Evolutionary conservation across 2,888 invertebrate species (phyloP), one percentile per base, ranked within the genome.

Genomic region (Nomada lathburiana): DNA sequence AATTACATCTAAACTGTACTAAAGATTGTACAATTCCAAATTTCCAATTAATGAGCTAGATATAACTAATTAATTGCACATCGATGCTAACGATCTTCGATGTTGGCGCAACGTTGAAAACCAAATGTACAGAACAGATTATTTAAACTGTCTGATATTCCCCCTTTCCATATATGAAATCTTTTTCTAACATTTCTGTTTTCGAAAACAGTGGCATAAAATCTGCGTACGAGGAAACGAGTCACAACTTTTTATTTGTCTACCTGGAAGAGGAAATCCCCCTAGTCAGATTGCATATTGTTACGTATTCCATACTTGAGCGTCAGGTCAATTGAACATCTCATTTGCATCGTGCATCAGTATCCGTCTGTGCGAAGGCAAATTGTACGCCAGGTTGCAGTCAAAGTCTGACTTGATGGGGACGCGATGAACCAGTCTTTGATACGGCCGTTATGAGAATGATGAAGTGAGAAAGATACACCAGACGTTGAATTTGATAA

Each of bases 271-370:
- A 44, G 18, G 9, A 64, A 57, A 55, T 9, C 16, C 20, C 13
- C 16, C 20, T 7, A 29, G 7, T 53, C 44, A 52, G 2, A 2
- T 68, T 18, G 13, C 18, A 26, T 23, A 69, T 63, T n/a, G 13
- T 42, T 26, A 57, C 11, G 36, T 42, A 77, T 77, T 69, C 50
- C 26, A 42, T 13, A 20, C 16, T 52, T 18, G 20, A 57, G 23
- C 50, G n/a, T 79, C 50, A 10, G 20, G 18, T 53, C 72, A 64
- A 23, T 79, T 68, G 16, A 36, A 52, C 60, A 29, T 79, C 62
- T 67, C 53, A 69, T 64, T 77, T 69, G 13, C 69, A 69, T 57
- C 36, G 42, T 57, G 20, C 11, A 69, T 79, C 77, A 13, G 44
- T 47, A 47, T 65, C 52, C 59, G 47, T 53, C 42, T 23, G 18